Evolutionary conservation across 2,888 invertebrate genomes (phyloP), one percentile per base, ranked within the genome.

Genomic region (Idaea dimidiata): DNA sequence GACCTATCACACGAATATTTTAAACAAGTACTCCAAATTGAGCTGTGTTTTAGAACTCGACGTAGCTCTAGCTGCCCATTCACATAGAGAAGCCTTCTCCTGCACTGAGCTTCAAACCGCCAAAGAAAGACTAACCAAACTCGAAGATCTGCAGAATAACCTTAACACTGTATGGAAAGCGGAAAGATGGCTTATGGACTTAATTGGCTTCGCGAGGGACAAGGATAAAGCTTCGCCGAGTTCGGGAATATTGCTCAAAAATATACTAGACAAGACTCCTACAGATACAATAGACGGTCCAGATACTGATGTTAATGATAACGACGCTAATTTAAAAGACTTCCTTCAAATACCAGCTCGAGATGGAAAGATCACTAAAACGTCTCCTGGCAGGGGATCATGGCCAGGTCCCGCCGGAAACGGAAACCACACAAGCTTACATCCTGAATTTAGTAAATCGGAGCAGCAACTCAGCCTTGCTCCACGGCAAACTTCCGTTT

Each of bases 121-220:
- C 62, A 98, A 97, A 85, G 97, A 97, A 76, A 95, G 97, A 64
- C 90, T 99, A 55, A 92, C 94, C 0, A 96, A 96, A 77, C 88
- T 99, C 32, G 96, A 97, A 79, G 96, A 97, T 61, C 94, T 98
- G 56, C 98, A 99, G 81, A 93, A 95, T 43, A 96, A 95, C 77
- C 93, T 99, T 58, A 99, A 99, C 78, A 89, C 94, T 0, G 95
- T 97, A 3, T 99, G 99, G 99, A 97, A 98, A 80, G 96, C 96
- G 17, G 96, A 97, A 57, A 95, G 99, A 17, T 99, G 99, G 99
- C 94, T 99, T 17, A 97, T 98, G 95, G 98, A 99, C 80, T 96
- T 99, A 6, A 97, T 99, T 62, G 96, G 97, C 0, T 97, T 97
- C 82, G 98, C 99, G 0, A 94, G 99, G 66, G 99, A 99, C 66